phyloP scores from a whole-genome alignment of 2,888 invertebrate genomes.

The Lepetodrilus schrolli region DNA sequence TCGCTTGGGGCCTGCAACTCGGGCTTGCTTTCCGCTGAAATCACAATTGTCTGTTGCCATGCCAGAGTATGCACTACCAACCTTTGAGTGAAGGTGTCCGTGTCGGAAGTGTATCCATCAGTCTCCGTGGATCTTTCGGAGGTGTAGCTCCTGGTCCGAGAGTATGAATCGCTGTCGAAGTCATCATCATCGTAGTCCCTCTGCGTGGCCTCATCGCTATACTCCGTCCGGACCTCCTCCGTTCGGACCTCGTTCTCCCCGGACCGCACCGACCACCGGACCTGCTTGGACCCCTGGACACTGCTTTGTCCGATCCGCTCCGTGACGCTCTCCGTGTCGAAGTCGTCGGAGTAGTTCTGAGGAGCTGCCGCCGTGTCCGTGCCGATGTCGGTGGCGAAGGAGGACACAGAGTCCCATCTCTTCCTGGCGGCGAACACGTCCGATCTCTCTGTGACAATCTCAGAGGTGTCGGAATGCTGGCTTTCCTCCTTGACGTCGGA shows the following conservation, averaged over 20 bases:
- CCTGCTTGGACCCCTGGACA: slow-evolving; percentile 22
- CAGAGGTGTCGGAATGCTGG: slow-evolving; percentile 53
- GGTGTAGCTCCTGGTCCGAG: slow-evolving; percentile 30
- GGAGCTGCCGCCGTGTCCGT: slow-evolving; percentile 30
- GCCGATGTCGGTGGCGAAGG: slow-evolving; percentile 51
- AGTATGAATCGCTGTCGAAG: slow-evolving; percentile 51
- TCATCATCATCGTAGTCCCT: slow-evolving; percentile 59
- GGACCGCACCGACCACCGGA: slow-evolving; percentile 35
- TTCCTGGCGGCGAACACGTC: slow-evolving; percentile 30
- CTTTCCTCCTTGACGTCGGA: slow-evolving; percentile 47
- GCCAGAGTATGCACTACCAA: no score
- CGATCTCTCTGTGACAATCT: slow-evolving; percentile 55
- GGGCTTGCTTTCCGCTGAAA: no score
- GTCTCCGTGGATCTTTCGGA: slow-evolving; percentile 23
- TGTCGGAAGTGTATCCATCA: slow-evolving; percentile 41
- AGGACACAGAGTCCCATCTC: slow-evolving; percentile 47
- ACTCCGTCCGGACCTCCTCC: slow-evolving; percentile 52
- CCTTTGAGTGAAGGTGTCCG: slow-evolving; percentile 34
- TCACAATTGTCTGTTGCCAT: no score
- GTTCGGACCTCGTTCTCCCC: slow-evolving; percentile 41
- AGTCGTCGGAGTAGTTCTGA: slow-evolving; percentile 62
- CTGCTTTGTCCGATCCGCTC: slow-evolving; percentile 52
- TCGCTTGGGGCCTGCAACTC: no score
- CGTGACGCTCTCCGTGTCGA: slow-evolving; percentile 56
- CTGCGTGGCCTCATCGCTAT: slow-evolving; percentile 54